These are phyloP conservation scores for Carassius auratus DNA, from an alignment of 2,113 vertebrate genomes.

Conservation along the genomic window DNA sequence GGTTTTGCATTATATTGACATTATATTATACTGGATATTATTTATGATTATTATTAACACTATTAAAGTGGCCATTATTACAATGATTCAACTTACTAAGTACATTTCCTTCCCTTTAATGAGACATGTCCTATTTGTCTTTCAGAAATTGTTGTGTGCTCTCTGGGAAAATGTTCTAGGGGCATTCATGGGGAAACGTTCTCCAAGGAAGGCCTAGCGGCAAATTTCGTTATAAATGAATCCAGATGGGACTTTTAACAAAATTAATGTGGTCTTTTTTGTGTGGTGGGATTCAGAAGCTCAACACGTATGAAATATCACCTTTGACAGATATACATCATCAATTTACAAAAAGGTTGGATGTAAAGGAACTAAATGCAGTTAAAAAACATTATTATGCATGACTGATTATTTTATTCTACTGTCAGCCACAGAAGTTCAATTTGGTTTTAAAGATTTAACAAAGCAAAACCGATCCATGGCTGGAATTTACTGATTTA, in stretches of 20 bases:
- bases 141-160: background rate
- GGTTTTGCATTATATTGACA: background rate
- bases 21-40: background rate
- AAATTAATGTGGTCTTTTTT: background rate
- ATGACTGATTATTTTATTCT: background rate
- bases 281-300: background rate
- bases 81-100: background rate
- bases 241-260: background rate
- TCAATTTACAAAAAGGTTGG: background rate
- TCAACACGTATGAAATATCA: slow-evolving; percentile 1
- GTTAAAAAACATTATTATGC: background rate
- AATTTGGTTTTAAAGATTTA: background rate
- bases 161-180: background rate
- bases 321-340: background rate
- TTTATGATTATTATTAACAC: background rate
- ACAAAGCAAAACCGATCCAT: background rate
- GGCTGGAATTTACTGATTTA: background rate
- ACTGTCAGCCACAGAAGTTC: background rate
- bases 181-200: background rate
- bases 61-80: background rate
- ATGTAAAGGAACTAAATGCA: background rate
- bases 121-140: slow-evolving; percentile 1
- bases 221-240: slow-evolving; percentile 7
- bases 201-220: background rate
- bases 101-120: background rate